These are phyloP conservation scores for Drosophila bocqueti DNA, from an alignment of 1,140 invertebrate genomes.

Conservation along the genomic window DNA sequence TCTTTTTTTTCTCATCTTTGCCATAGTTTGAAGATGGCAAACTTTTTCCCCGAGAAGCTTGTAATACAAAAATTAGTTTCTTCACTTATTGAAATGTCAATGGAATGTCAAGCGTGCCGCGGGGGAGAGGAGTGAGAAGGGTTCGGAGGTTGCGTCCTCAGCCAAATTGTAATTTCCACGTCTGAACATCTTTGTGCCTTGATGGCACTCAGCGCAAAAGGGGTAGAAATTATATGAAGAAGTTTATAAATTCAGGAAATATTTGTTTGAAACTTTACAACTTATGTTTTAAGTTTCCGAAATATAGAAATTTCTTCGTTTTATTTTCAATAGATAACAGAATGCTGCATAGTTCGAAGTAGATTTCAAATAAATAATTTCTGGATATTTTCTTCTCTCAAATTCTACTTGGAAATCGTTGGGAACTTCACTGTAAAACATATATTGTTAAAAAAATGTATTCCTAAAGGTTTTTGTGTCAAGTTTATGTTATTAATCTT, in stretches of 20 bases:
- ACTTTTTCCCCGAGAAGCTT: constrained; percentile 61
- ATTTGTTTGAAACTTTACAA: no score
- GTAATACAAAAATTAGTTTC: constrained; percentile 79
- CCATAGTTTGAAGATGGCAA: constrained; percentile 56
- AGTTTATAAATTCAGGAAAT: not conserved
- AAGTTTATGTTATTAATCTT: not conserved
- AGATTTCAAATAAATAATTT: not conserved
- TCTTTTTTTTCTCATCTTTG: not conserved
- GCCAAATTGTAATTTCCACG: constrained; percentile 81
- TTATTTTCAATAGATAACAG: no score
- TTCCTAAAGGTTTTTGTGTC: not conserved
- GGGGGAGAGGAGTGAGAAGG: not conserved
- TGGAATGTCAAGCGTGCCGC: constrained; percentile 61
- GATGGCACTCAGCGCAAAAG: constrained; percentile 7
- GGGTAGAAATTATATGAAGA: not conserved
- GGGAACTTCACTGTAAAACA: not conserved
- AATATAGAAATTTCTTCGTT: no score
- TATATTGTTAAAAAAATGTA: not conserved
- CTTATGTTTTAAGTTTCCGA: rapidly evolving
- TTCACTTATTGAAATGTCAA: constrained; percentile 83
- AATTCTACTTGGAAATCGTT: not conserved
- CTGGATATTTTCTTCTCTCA: rapidly evolving
- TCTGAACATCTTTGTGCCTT: constrained; percentile 44
- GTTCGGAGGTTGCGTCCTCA: constrained; percentile 26
- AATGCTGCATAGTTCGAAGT: not conserved